Base-by-base conservation (phyloP, 1,140 invertebrate species). In the Drosophila orosa region DNA sequence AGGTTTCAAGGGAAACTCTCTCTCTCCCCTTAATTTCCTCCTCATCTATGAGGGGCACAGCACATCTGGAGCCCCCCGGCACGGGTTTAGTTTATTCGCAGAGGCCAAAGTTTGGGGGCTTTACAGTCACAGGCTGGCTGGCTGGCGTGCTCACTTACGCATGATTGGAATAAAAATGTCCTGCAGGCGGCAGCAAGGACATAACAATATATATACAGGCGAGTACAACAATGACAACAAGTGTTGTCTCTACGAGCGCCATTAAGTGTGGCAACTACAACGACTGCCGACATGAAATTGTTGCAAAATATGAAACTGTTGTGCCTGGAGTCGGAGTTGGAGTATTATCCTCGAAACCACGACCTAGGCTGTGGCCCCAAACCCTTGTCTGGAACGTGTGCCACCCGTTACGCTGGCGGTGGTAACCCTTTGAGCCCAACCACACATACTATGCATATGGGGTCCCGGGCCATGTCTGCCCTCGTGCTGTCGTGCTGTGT, bases 101-200 rank as follows among this genome's bases (percentile, higher is more conserved):
- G 29, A 4, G 40, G 9, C 40, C 40, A 48, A 65, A 75, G 59
- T 66, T 61, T 31, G 58, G 78, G 57, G 45, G 42, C 42, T 54
- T 77, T 74, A 59, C 57, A 33, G 78, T 25, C 47, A 33, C 45
- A 24, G 45, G 9, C 45, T 72, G n/a, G n/a, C n/a, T n/a, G n/a
- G n/a, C n/a, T n/a, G n/a, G 63, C 55, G 48, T 39, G 22, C 44
- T 45, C 67, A 72, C 76, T 61, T 66, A 83, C 71, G 75, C 80
- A 61, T 83, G 80, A 79, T 83, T 74, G 76, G 82, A 65, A 86
- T 81, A 72, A 71, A 72, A 78, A 80, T 71, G 35, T 69, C 71
- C 61, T 73, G 39, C 61, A 62, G 47, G 74, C 77, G 59, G 69
- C 48, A 42, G 50, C 67, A 81, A 74, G 56, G 56, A 57, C 55